Conservation (phyloP, 1,140 invertebrate genomes). For the Hydropsyche tenuis region DNA sequence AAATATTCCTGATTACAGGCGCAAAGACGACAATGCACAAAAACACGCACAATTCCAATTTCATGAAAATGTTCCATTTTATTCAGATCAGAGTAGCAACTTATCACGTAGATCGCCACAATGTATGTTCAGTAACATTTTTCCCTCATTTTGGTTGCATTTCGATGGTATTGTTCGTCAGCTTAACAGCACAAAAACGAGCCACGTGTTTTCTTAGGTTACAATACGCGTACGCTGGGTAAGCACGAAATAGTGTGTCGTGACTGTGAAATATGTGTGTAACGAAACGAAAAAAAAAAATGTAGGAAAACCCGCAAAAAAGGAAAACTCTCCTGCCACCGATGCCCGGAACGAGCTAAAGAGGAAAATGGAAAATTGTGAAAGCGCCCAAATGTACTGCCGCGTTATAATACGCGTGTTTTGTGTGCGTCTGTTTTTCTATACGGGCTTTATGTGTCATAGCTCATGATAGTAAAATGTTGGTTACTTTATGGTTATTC, state of each 20-base stretch:
- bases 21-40: no score
- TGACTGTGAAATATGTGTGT: conserved; percentile 19
- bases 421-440: no score
- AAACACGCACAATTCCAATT: no score
- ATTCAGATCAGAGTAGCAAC: no score
- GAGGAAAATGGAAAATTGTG: conserved; percentile 16
- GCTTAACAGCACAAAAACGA: not conserved
- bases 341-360: not conserved
- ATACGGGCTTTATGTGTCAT: no score
- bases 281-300: not conserved
- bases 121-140: conserved; percentile 1
- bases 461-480: no score
- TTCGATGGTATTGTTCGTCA: conserved; percentile 10
- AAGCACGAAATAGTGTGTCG: conserved; percentile 28
- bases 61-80: no score
- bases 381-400: not conserved
- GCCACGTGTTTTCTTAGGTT: not conserved
- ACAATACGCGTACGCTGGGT: not conserved
- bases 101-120: not conserved
- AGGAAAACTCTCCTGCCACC: no score
- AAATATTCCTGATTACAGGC: no score
- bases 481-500: no score
- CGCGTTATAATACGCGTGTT: no score
- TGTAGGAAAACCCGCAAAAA: no score
- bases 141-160: conserved; percentile 13